Evolutionary conservation across 2,888 invertebrate species (phyloP).

Genomic region (Callyntrura guangdongensis): DNA sequence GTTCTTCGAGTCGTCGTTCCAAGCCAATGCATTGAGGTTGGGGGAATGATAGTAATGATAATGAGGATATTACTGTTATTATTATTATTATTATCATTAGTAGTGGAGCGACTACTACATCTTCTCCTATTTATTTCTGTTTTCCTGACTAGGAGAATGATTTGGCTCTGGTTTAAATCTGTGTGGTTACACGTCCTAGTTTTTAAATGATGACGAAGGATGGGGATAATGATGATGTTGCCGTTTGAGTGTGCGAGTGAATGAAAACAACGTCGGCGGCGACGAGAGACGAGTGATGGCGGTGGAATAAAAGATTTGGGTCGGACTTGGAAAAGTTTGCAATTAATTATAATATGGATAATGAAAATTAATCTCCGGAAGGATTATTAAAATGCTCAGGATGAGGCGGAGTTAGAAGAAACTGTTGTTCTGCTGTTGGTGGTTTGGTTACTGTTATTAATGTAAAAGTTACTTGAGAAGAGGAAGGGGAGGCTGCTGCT

Average conservation of each 20-base stretch:
- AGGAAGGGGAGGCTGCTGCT: not conserved
- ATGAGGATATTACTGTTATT: constrained; percentile 18
- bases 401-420: constrained; percentile 6
- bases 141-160: not conserved
- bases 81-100: not conserved
- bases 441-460: not conserved
- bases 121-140: constrained; percentile 20
- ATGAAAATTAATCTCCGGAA: constrained; percentile 72
- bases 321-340: constrained; percentile 64
- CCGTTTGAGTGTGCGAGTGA: constrained; percentile 5
- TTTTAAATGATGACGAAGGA: constrained; percentile 10
- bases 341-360: constrained; percentile 71
- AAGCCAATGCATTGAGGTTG: not conserved
- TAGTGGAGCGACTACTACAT: not conserved
- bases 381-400: constrained; percentile 74
- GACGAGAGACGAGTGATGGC: constrained; percentile 3
- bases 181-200: constrained; percentile 9
- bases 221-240: not conserved
- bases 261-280: constrained; percentile 12
- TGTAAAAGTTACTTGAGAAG: constrained; percentile 26
- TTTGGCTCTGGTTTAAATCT: not conserved
- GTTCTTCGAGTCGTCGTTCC: not conserved
- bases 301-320: constrained; percentile 18
- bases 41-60: not conserved
- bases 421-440: constrained; percentile 13